Conservation (phyloP, 2,113 vertebrate genomes). For the Cyprinodon brontotheroides region DNA sequence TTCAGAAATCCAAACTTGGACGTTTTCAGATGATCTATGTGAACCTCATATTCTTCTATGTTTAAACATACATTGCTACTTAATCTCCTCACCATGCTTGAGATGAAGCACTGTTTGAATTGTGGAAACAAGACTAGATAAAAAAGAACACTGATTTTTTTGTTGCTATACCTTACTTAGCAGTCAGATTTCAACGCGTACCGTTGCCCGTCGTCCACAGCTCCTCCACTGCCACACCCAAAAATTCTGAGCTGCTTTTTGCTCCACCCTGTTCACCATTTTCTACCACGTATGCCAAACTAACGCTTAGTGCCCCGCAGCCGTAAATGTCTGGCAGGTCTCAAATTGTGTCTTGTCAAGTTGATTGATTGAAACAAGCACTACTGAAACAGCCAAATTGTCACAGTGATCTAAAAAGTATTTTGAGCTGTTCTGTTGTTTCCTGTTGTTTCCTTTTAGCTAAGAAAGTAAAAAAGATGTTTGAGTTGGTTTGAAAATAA, state of each 20-base stretch:
- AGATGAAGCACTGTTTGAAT: neutral
- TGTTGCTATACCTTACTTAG: slow-evolving; percentile 27
- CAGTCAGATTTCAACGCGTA: slow-evolving; percentile 47
- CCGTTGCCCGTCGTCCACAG: slow-evolving; percentile 38
- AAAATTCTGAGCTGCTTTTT: slow-evolving; percentile 29
- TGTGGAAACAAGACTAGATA: neutral
- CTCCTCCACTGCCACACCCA: slow-evolving; percentile 78
- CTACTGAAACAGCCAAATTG: slow-evolving; percentile 8
- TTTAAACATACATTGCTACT: neutral
- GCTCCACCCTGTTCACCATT: slow-evolving; percentile 18
- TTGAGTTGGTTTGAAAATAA: too few species aligned
- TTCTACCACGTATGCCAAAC: slow-evolving; percentile 8
- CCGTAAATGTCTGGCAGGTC: slow-evolving; percentile 44
- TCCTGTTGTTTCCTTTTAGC: neutral
- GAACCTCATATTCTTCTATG: slow-evolving; percentile 5
- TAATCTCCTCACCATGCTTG: neutral
- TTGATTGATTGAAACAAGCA: slow-evolving; percentile 42
- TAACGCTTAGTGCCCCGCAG: slow-evolving; percentile 5
- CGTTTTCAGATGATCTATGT: neutral
- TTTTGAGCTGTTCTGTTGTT: neutral
- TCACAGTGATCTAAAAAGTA: neutral
- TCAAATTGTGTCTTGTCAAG: slow-evolving; percentile 50
- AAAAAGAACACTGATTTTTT: neutral
- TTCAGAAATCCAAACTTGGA: slow-evolving; percentile 27
- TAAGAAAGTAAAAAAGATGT: neutral